Conservation (phyloP, 2,113 vertebrate species). For the Anseranas semipalmata region DNA sequence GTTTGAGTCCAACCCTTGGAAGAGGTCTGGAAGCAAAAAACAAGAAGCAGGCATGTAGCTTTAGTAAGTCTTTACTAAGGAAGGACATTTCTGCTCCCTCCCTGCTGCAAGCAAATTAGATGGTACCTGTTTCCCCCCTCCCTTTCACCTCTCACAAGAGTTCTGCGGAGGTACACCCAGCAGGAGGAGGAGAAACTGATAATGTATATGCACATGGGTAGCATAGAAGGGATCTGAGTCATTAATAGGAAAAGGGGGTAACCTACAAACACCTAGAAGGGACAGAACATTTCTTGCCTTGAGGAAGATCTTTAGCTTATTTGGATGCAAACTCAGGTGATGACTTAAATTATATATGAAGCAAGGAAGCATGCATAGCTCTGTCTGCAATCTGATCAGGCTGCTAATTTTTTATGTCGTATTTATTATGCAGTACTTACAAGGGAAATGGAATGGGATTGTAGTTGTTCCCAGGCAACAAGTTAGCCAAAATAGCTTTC, state of each 20-base stretch:
- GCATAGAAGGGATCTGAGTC: background rate
- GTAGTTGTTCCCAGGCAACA: constrained; percentile 96
- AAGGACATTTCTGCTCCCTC: background rate
- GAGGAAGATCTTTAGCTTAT: background rate
- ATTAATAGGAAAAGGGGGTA: background rate
- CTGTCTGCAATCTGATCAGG: background rate
- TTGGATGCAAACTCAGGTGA: background rate
- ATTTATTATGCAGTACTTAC: constrained; percentile 78
- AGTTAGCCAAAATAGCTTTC: constrained; percentile 98
- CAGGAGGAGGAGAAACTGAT: background rate
- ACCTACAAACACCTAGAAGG: background rate
- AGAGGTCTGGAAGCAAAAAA: constrained; percentile 60
- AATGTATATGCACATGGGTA: background rate
- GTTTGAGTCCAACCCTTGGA: constrained; percentile 55
- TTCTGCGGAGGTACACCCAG: background rate
- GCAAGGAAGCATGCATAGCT: background rate
- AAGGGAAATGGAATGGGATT: constrained; percentile 96
- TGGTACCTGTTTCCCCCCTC: background rate
- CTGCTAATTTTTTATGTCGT: background rate
- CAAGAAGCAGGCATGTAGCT: constrained; percentile 1
- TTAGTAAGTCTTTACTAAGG: background rate
- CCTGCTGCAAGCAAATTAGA: background rate
- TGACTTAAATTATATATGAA: background rate
- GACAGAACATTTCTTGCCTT: background rate
- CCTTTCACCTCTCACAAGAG: background rate